A percentile compares a stretch with the other conserved stretches of the same genome.
phyloP scores from a whole-genome alignment of 1,140 invertebrate species.

The Aricia agestis region DNA sequence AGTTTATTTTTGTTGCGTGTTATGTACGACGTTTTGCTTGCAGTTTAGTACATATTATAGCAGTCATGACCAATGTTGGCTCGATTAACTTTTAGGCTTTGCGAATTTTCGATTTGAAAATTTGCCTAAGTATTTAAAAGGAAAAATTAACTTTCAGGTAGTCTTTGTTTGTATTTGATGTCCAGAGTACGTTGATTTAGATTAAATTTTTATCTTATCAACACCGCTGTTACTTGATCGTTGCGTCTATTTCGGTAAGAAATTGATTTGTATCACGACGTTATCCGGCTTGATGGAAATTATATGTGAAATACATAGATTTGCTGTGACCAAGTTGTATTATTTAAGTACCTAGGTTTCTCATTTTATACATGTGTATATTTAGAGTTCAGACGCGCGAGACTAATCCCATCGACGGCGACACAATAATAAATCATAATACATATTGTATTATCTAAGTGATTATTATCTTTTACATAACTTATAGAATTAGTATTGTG shows the following conservation, averaged over 20 bases:
- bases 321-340: not conserved
- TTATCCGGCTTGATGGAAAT: slow-evolving; percentile 33
- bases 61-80: not conserved
- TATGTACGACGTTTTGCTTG: not conserved
- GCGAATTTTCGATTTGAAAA: slow-evolving; percentile 8
- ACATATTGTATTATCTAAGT: no score
- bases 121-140: not conserved
- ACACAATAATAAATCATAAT: no score
- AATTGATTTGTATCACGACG: slow-evolving; percentile 63
- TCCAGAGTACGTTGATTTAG: no score
- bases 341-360: not conserved
- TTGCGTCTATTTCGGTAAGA: slow-evolving; percentile 64
- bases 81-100: not conserved
- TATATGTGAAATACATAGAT: not conserved
- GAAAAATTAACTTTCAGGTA: no score
- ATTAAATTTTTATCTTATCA: no score
- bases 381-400: no score
- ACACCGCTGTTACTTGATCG: slow-evolving; percentile 28
- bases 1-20: not conserved
- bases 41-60: not conserved
- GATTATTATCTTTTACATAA: no score
- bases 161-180: no score
- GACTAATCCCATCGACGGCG: no score
- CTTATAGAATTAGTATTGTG: no score
- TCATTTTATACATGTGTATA: not conserved